Evolutionary conservation across 2,888 invertebrate species (phyloP).

Genomic region (Heliothis peltigera): DNA sequence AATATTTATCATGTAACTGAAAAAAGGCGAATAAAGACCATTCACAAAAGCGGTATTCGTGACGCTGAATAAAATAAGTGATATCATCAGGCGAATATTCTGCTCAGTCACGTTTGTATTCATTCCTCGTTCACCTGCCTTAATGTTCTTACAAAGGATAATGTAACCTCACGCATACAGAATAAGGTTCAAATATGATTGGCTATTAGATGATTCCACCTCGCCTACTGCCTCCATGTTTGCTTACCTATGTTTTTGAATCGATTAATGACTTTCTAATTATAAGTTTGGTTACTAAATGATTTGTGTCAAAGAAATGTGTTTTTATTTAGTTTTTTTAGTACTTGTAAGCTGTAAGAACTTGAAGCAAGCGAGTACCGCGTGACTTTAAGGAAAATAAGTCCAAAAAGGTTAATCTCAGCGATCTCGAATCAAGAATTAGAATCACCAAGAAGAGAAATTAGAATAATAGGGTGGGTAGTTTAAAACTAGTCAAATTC

Average conservation of each 20-base stretch:
- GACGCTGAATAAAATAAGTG: constrained; percentile 41
- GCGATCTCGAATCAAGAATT: no score
- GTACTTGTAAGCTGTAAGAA: no score
- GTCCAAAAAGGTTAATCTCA: no score
- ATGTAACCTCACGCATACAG: constrained; percentile 11
- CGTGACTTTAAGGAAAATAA: no score
- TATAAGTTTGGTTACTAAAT: background rate
- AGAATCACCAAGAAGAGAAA: no score
- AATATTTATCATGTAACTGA: background rate
- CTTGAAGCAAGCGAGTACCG: no score
- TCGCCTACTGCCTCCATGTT: background rate
- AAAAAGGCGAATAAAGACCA: constrained; percentile 21
- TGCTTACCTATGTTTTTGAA: background rate
- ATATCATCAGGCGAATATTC: constrained; percentile 31
- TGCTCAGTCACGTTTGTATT: constrained; percentile 21
- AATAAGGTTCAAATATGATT: constrained; percentile 20
- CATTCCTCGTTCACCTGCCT: constrained; percentile 17
- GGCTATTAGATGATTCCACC: background rate
- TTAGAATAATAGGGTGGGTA: no score
- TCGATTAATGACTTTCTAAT: constrained; percentile 5
- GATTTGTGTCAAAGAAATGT: background rate
- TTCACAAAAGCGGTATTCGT: constrained; percentile 25
- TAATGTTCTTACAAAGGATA: constrained; percentile 21
- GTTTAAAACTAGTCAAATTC: no score
- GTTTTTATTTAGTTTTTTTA: background rate